Conservation (phyloP, 2,797 vertebrate genomes). For the Carapus acus region DNA sequence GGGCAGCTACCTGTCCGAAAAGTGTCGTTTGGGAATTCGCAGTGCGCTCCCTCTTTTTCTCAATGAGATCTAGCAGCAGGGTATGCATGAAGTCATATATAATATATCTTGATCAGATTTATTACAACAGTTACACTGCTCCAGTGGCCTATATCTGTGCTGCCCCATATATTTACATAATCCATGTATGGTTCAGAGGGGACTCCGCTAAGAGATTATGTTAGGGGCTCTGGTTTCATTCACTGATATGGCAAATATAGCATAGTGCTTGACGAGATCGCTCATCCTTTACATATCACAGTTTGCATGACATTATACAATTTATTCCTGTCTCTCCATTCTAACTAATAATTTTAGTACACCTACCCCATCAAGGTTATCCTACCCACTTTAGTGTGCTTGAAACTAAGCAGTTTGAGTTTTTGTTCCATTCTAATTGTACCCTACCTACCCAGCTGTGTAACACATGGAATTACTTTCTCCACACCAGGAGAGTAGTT, state of each 20-base stretch:
- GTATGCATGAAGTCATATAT: conserved; percentile 12
- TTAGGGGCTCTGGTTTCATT: conserved; percentile 31
- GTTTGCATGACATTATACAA: no score
- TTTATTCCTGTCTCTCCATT: background rate
- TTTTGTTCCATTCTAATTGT: no score
- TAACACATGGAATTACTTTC: no score
- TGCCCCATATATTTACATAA: conserved; percentile 60
- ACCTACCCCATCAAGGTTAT: no score
- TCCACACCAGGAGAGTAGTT: no score
- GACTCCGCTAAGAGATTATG: conserved; percentile 35
- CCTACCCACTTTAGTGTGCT: no score
- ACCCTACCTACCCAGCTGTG: no score
- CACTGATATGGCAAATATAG: conserved; percentile 37
- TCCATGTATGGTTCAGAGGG: conserved; percentile 29
- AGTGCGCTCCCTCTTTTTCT: background rate
- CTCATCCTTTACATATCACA: no score
- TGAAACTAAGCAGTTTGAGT: no score
- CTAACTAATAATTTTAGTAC: background rate
- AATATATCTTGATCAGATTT: conserved; percentile 49
- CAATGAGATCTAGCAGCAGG: background rate
- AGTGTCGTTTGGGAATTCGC: no score
- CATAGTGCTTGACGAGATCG: conserved; percentile 23
- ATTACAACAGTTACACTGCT: conserved; percentile 37
- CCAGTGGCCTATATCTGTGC: conserved; percentile 57
- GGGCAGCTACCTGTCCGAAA: no score